Evolutionary conservation across 1,140 invertebrate species (phyloP).

Genomic region (Leptopilina clavipes): DNA sequence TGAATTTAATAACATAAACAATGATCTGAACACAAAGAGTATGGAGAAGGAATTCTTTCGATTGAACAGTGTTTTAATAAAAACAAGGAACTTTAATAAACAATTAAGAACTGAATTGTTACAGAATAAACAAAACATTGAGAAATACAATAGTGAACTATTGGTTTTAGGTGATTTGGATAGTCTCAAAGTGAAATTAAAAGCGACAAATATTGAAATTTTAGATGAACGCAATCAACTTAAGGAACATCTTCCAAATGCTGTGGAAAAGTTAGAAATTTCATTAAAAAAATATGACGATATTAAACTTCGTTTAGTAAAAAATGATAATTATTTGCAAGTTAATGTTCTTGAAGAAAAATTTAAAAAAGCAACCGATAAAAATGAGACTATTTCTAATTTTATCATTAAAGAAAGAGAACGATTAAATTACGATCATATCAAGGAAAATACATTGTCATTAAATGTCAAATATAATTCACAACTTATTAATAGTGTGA

Average conservation of each 20-base stretch:
- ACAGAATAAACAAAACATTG: constrained; percentile 59
- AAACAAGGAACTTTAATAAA: constrained; percentile 65
- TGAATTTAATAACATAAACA: constrained; percentile 41
- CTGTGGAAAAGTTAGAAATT: constrained; percentile 54
- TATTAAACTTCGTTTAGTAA: constrained; percentile 61
- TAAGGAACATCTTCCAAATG: constrained; percentile 50
- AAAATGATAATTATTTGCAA: constrained; percentile 67
- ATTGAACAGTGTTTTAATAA: constrained; percentile 61
- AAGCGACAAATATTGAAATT: constrained; percentile 50
- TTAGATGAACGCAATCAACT: constrained; percentile 55
- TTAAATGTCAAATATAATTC: constrained; percentile 54
- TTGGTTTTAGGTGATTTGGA: constrained; percentile 59
- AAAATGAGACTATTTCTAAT: constrained; percentile 56
- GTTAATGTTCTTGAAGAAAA: constrained; percentile 66
- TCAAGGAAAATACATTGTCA: constrained; percentile 54
- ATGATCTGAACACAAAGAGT: constrained; percentile 49
- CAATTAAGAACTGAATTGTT: constrained; percentile 61
- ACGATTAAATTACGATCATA: constrained; percentile 56
- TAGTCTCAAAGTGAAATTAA: constrained; percentile 6
- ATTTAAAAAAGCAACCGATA: constrained; percentile 59
- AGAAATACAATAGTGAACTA: constrained; percentile 55
- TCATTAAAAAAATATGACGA: constrained; percentile 57
- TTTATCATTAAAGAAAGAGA: constrained; percentile 58
- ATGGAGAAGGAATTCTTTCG: constrained; percentile 60
- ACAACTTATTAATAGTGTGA: constrained; percentile 52